phyloP scores from a whole-genome alignment of 1,140 invertebrate genomes.

The Macrobrachium nipponense region DNA sequence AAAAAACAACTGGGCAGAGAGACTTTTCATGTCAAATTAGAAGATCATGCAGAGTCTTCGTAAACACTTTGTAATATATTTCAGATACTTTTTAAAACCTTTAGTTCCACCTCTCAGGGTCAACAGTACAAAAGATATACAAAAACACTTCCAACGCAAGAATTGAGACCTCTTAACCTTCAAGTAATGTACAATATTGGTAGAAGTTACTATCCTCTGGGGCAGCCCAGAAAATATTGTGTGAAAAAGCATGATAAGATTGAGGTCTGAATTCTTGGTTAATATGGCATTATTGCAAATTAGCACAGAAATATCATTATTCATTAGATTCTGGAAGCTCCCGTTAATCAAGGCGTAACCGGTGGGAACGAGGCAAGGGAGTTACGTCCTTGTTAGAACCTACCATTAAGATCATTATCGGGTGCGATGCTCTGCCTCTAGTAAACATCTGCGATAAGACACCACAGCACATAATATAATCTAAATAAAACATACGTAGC shows the following conservation, averaged over 20 bases:
- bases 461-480: neutral
- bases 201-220: neutral
- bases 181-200: neutral
- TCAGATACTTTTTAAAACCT: no score
- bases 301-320: constrained; percentile 21
- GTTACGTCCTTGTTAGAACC: constrained; percentile 51
- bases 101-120: no score
- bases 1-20: no score
- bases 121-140: no score
- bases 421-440: constrained; percentile 36
- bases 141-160: no score
- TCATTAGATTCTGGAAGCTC: constrained; percentile 5
- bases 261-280: constrained; percentile 10
- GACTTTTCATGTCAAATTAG: no score
- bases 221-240: neutral
- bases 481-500: neutral
- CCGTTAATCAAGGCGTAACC: constrained; percentile 51
- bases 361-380: constrained; percentile 54
- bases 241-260: no score
- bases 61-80: no score
- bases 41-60: no score
- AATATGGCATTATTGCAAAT: constrained; percentile 51
- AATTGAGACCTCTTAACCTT: neutral
- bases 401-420: constrained; percentile 43
- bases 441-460: neutral